Evolutionary conservation across 2,888 invertebrate genomes (phyloP).

Genomic region (Hirudinaria manillensis): DNA sequence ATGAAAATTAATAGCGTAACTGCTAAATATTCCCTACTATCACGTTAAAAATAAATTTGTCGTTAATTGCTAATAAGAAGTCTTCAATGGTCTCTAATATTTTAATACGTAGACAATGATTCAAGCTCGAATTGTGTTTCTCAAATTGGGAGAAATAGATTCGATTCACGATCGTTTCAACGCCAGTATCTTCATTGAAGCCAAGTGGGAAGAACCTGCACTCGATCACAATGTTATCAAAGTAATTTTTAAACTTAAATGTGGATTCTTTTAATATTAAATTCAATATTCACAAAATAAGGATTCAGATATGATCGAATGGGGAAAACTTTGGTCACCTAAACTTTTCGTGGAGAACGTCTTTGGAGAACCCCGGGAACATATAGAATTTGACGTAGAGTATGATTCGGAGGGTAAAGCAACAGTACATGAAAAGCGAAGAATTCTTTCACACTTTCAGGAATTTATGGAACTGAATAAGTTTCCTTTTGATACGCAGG

Average conservation of each 20-base stretch:
- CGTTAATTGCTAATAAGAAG: not conserved
- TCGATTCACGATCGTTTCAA: slow-evolving; percentile 26
- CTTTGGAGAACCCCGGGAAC: slow-evolving; percentile 41
- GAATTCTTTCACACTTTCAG: slow-evolving; percentile 33
- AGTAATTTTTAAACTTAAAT: not conserved
- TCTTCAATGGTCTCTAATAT: not conserved
- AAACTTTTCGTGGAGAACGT: slow-evolving; percentile 44
- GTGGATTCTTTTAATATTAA: not conserved
- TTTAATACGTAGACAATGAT: slow-evolving; percentile 17
- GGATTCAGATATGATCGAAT: slow-evolving; percentile 30
- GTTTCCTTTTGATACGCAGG: slow-evolving; percentile 36
- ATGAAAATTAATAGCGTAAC: no score
- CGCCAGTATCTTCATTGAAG: slow-evolving; percentile 22
- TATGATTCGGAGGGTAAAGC: slow-evolving; percentile 34
- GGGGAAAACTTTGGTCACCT: slow-evolving; percentile 44
- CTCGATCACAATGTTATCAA: slow-evolving; percentile 23
- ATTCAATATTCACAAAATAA: not conserved
- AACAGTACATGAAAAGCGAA: slow-evolving; percentile 33
- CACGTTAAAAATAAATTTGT: no score
- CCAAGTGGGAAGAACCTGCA: slow-evolving; percentile 21
- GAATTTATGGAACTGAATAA: slow-evolving; percentile 36
- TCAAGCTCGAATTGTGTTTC: slow-evolving; percentile 22
- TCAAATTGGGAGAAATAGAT: slow-evolving; percentile 27
- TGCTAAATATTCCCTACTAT: no score
- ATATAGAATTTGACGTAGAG: slow-evolving; percentile 36